A percentile compares a stretch with the other conserved stretches of the same genome.
phyloP scores from a whole-genome alignment of 92 coral and sea anemone species.

The Desmophyllum pertusum region DNA sequence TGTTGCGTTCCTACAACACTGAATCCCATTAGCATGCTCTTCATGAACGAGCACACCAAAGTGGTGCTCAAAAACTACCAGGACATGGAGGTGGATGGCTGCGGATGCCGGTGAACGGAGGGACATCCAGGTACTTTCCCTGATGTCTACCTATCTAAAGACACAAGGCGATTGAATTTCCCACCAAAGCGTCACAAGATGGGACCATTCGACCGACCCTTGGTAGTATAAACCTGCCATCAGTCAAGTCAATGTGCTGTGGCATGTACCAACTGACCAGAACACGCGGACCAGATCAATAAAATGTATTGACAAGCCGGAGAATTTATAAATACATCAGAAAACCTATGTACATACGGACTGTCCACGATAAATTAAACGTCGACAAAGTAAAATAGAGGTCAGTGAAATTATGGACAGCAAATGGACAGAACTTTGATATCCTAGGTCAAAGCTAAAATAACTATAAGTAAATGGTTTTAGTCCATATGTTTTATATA shows the following conservation, averaged over 20 bases:
- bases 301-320: slow-evolving; percentile 18
- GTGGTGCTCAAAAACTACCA: slow-evolving; percentile 88
- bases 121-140: slow-evolving; percentile 1
- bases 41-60: slow-evolving; percentile 65
- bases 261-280: background rate
- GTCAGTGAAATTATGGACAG: slow-evolving; percentile 24
- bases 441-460: slow-evolving; percentile 24
- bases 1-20: slow-evolving; percentile 96
- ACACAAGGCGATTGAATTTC: slow-evolving; percentile 26
- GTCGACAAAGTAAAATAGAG: slow-evolving; percentile 26
- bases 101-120: slow-evolving; percentile 84
- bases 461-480: background rate
- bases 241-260: slow-evolving; percentile 3
- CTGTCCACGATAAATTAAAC: slow-evolving; percentile 31
- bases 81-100: slow-evolving; percentile 95
- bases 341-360: slow-evolving; percentile 19
- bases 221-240: slow-evolving; percentile 18
- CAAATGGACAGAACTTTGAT: slow-evolving; percentile 27
- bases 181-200: background rate
- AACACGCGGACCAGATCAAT: slow-evolving; percentile 18
- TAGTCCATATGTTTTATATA: slow-evolving; percentile 13
- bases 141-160: slow-evolving; percentile 2
- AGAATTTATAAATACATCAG: slow-evolving; percentile 27
- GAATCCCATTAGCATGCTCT: slow-evolving; percentile 83
- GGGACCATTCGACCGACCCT: slow-evolving; percentile 15